Conservation (phyloP, 1,140 invertebrate genomes). For the Periplaneta americana region DNA sequence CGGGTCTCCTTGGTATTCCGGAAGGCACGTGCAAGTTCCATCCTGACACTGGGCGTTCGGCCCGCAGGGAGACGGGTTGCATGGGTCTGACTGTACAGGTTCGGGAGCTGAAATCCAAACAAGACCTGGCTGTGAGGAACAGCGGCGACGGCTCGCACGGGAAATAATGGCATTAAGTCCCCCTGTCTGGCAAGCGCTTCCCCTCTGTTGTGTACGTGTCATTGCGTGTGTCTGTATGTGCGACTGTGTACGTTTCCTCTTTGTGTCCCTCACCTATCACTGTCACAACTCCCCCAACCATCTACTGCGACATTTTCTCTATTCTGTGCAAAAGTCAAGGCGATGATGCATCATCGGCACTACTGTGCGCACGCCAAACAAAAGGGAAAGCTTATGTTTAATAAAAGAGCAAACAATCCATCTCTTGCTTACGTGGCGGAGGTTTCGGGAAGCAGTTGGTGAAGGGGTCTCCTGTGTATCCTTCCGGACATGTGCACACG, state of each 20-base stretch:
- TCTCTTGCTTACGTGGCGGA: constrained; percentile 32
- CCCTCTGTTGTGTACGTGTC: background rate
- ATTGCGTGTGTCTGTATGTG: background rate
- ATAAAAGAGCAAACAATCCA: background rate
- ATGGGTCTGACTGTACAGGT: constrained; percentile 41
- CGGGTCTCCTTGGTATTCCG: constrained; percentile 64
- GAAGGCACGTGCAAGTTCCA: constrained; percentile 44
- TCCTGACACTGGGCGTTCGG: constrained; percentile 66
- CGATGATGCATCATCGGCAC: constrained; percentile 35
- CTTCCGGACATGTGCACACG: constrained; percentile 57
- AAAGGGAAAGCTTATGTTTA: background rate
- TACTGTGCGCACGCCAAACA: constrained; percentile 16
- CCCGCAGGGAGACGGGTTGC: constrained; percentile 70
- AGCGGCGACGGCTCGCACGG: constrained; percentile 64
- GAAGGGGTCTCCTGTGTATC: constrained; percentile 66
- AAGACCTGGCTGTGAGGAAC: background rate
- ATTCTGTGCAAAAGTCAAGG: no score
- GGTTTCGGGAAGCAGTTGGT: constrained; percentile 47
- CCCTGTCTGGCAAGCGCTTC: background rate
- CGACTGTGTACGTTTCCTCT: background rate
- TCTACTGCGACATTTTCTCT: no score
- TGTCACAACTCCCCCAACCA: no score
- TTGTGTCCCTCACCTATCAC: no score
- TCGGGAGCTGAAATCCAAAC: constrained; percentile 23
- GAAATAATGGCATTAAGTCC: no score